Evolutionary conservation across 2,113 vertebrate genomes (phyloP).

Genomic region (Jaculus jaculus): DNA sequence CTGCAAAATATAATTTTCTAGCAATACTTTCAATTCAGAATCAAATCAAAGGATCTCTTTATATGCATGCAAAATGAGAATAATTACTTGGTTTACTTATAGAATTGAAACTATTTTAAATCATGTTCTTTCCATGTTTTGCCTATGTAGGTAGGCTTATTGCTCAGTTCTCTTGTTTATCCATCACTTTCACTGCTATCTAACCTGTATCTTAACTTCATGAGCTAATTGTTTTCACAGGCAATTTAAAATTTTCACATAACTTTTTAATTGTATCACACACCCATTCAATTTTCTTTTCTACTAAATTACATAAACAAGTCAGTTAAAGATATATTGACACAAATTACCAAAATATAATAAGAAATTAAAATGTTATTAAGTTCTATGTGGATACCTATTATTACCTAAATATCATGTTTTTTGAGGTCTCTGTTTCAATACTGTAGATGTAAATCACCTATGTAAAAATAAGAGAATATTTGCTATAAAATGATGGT

Average conservation of each 20-base stretch:
- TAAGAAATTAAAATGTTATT: background rate
- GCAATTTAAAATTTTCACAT: background rate
- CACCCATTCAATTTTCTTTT: background rate
- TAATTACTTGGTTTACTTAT: background rate
- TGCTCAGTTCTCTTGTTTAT: too few species aligned
- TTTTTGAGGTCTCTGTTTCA: background rate
- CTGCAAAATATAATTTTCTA: constrained; percentile 36
- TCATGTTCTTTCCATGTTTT: background rate
- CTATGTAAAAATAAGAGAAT: background rate
- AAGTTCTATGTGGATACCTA: background rate
- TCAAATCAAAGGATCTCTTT: background rate
- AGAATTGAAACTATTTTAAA: background rate
- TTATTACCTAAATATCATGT: background rate
- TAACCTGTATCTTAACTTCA: background rate
- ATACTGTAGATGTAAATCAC: background rate
- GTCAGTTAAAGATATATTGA: background rate
- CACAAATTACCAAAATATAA: background rate
- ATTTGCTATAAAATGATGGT: background rate
- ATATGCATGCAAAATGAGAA: background rate
- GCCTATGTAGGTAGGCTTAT: fast-evolving
- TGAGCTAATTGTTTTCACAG: background rate
- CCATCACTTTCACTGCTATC: background rate
- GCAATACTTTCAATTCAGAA: constrained; percentile 25
- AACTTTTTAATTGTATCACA: background rate
- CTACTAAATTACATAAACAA: background rate